Conservation (phyloP, 2,888 invertebrate species). For the Microctonus hyperodae region DNA sequence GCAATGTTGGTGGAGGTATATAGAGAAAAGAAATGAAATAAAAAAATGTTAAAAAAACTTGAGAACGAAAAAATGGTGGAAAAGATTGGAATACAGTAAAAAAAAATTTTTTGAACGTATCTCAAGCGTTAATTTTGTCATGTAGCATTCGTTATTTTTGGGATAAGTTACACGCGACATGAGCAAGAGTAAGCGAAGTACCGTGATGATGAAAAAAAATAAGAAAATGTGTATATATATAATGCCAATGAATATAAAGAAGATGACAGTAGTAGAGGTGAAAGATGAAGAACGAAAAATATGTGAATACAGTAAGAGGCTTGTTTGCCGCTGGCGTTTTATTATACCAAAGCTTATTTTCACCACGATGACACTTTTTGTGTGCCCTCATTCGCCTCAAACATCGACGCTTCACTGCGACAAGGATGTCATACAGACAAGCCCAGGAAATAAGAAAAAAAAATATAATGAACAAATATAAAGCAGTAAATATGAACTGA, state of each 20-base stretch:
- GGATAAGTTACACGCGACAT: conserved; percentile 26
- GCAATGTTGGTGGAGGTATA: neutral
- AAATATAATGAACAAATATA: neutral
- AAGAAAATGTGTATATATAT: conserved; percentile 18
- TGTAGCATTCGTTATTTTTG: conserved; percentile 39
- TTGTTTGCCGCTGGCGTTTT: conserved; percentile 19
- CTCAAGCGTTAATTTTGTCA: conserved; percentile 31
- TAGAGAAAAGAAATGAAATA: neutral
- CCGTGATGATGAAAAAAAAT: neutral
- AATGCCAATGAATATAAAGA: neutral
- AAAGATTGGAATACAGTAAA: conserved; percentile 15
- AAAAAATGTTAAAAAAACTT: neutral
- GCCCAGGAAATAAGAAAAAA: neutral
- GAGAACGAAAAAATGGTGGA: conserved; percentile 3
- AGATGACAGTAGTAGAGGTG: neutral
- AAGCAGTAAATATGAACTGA: neutral
- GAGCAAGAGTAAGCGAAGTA: neutral
- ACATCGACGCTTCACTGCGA: conserved; percentile 5
- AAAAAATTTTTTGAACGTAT: conserved; percentile 16
- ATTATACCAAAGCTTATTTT: conserved; percentile 21
- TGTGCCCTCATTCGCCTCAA: conserved; percentile 5
- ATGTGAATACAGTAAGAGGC: conserved; percentile 10
- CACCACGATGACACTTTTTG: conserved; percentile 18
- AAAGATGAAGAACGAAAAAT: conserved; percentile 26
- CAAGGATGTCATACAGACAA: neutral